Percentiles rank a stretch among this genome's conserved stretches.
These are phyloP conservation scores for Clytia hemisphaerica DNA, from an alignment of 30 jellyfish, hydroid and myxozoan genomes.

Conservation along the genomic window DNA sequence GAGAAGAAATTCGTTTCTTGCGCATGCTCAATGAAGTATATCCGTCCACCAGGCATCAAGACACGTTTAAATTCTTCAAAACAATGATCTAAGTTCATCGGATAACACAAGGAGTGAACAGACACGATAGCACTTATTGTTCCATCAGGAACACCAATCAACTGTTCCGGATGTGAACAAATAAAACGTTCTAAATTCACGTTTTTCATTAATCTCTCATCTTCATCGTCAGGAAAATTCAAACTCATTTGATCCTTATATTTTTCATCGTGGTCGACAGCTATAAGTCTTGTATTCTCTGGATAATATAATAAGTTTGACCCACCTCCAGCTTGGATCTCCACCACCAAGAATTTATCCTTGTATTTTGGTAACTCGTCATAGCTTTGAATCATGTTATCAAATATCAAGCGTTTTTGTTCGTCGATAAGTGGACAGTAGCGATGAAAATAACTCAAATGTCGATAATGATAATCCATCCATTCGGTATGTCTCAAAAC, in stretches of 20 bases:
- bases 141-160: background rate
- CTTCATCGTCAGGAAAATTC: background rate
- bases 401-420: background rate
- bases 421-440: constrained; percentile 9
- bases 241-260: background rate
- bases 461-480: constrained; percentile 1
- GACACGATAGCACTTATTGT: constrained; percentile 5
- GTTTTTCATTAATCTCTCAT: background rate
- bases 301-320: constrained; percentile 3
- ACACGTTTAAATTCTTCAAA: background rate
- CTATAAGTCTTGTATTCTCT: background rate
- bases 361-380: constrained; percentile 6
- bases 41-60: constrained; percentile 12
- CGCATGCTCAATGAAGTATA: background rate
- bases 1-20: background rate
- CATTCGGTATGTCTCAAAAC: background rate
- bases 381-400: background rate
- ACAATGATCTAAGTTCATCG: background rate
- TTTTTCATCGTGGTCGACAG: no score
- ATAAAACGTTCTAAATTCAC: background rate
- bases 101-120: background rate
- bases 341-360: background rate
- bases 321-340: constrained; percentile 19
- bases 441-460: constrained; percentile 6
- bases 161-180: background rate